These are phyloP conservation scores for Jordanella pulchra DNA, from an alignment of 2,797 vertebrate species.

Conservation along the genomic window DNA sequence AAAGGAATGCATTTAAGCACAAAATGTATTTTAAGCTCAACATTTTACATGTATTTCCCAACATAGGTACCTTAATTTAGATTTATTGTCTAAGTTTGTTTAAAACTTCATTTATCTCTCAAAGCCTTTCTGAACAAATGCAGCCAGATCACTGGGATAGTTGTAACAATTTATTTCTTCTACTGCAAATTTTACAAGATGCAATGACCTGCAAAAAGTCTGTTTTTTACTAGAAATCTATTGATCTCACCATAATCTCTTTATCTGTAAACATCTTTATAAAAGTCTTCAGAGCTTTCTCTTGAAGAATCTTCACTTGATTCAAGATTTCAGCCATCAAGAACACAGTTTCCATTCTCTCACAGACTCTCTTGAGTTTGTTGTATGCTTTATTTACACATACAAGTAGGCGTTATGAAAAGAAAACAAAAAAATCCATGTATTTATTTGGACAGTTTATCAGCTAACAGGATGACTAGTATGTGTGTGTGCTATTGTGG, in stretches of 20 bases:
- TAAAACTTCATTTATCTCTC: background rate
- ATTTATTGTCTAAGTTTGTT: background rate
- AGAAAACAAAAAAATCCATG: constrained; percentile 65
- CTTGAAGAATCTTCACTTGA: constrained; percentile 18
- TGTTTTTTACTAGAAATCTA: background rate
- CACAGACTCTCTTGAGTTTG: constrained; percentile 20
- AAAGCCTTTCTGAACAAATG: too few species aligned
- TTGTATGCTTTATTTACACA: constrained; percentile 19
- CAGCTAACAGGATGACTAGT: too few species aligned
- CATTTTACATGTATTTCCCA: too few species aligned
- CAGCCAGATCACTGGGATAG: too few species aligned
- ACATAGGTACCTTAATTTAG: too few species aligned
- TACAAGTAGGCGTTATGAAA: constrained; percentile 46
- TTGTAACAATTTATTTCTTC: background rate
- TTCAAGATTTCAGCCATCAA: constrained; percentile 44
- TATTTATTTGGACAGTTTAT: constrained; percentile 46
- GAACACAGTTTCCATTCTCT: constrained; percentile 30
- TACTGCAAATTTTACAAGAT: background rate
- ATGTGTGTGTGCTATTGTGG: background rate
- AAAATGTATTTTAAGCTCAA: background rate
- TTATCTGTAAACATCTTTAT: constrained; percentile 10
- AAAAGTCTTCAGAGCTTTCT: constrained; percentile 40
- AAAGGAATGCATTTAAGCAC: background rate
- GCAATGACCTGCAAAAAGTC: background rate
- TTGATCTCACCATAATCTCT: background rate